Evolutionary conservation across 2,888 invertebrate species (phyloP).

Genomic region (Folsomia manolachei): DNA sequence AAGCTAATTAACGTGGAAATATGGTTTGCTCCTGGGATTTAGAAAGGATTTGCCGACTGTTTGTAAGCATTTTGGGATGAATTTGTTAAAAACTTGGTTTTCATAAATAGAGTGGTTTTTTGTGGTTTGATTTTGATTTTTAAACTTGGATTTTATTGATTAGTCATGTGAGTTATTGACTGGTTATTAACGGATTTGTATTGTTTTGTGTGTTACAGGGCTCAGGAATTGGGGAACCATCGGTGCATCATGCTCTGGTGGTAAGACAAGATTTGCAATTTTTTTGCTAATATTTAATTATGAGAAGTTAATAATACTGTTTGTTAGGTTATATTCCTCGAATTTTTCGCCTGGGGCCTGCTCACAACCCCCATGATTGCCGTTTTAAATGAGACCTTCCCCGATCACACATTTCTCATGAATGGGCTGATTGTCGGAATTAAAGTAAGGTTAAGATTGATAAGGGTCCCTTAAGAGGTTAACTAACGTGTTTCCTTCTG

Average conservation of each 20-base stretch:
- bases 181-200: no score
- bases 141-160: not conserved
- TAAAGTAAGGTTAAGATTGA: constrained; percentile 67
- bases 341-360: constrained; percentile 99
- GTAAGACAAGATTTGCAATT: no score
- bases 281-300: no score
- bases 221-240: constrained; percentile 87
- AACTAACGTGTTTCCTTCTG: not conserved
- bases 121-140: not conserved
- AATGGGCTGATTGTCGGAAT: constrained; percentile 99
- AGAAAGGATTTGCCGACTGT: not conserved
- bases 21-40: constrained; percentile 7
- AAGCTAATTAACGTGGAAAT: no score
- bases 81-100: no score
- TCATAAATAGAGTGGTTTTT: no score
- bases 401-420: constrained; percentile 98
- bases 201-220: constrained; percentile 60
- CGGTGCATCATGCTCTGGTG: constrained; percentile 96
- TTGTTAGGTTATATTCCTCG: constrained; percentile 99
- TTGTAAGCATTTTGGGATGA: not conserved
- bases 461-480: no score
- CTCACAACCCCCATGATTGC: constrained; percentile 96
- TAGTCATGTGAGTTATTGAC: not conserved
- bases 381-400: constrained; percentile 94
- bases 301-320: no score